Base-by-base conservation (phyloP, 2,797 vertebrate genomes). In the Phyllotis vaccarum region DNA sequence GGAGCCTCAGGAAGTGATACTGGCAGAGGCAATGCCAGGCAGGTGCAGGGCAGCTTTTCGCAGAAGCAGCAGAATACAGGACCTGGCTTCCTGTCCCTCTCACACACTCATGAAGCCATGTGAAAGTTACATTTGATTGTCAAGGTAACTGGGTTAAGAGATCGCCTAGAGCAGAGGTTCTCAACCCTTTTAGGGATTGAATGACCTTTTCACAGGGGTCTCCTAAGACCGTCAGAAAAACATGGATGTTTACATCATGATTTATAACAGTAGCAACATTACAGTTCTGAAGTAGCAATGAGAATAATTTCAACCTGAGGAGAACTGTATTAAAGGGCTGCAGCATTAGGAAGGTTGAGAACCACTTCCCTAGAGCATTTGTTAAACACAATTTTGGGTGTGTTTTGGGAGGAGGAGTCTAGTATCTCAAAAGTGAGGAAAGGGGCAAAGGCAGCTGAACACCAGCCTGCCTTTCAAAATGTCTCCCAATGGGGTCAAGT, bases 1-100 rank as follows among this genome's bases (percentile, higher is more conserved):
- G 17, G 27, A 64, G 79, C 13, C 21, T 27, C 74, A 1, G 58
- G 56, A 68, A 43, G 58, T 62, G 43, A 2, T 6, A 4, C 49
- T n/a, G 0, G 0, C 34, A 22, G 8, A 27, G 43, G 37, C 0
- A 0, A 24, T 3, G 37, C 31, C 0, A 10, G 75, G 34, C 2
- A 0, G 0, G 0, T 12, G 6, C 80, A 56, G 11, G 27, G 62
- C 19, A 0, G 19, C 11, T n/a, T 43, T n/a, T 43, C 1, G 8
- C 27, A n/a, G 79, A 2, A 79, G 24, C 27, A 29, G 22, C 46
- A 0, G 27, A 27, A 11, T 9, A 60, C 46, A 49, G 24, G 14
- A 40, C 19, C 7, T 0, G 56, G 6, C 87, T 10, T 64, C 66
- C 82, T 11, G 6, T 2, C 1, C 27, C 27, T 0, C 11, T 46